These are phyloP conservation scores for Polyodon spathula DNA, from an alignment of 2,113 vertebrate species.

Conservation along the genomic window DNA sequence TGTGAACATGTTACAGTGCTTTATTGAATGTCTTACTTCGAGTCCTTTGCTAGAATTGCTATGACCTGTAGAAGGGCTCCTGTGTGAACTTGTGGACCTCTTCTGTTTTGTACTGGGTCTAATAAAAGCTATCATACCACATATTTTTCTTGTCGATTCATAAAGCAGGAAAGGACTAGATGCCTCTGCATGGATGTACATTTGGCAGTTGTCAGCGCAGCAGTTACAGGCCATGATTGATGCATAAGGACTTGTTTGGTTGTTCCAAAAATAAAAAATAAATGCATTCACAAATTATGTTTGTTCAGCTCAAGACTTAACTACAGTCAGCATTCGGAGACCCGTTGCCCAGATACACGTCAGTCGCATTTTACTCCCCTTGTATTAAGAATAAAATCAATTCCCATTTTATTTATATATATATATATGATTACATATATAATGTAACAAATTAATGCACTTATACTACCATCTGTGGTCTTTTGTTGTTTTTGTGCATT, in stretches of 20 bases:
- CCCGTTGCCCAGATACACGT: too few species aligned
- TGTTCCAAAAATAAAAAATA: constrained; percentile 13
- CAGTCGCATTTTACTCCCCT: too few species aligned
- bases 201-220: neutral
- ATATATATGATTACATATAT: too few species aligned
- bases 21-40: constrained; percentile 10
- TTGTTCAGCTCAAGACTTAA: too few species aligned
- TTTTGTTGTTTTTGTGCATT: too few species aligned
- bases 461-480: too few species aligned
- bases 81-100: constrained; percentile 4
- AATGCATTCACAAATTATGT: neutral
- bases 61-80: constrained; percentile 3
- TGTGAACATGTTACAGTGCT: constrained; percentile 11
- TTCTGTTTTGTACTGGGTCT: constrained; percentile 3
- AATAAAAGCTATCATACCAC: constrained; percentile 14
- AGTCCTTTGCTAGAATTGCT: constrained; percentile 17
- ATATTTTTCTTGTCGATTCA: constrained; percentile 13
- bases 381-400: too few species aligned
- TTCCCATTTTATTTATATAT: too few species aligned
- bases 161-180: neutral
- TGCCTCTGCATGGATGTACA: neutral
- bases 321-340: too few species aligned
- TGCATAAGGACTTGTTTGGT: constrained; percentile 2
- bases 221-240: constrained; percentile 5
- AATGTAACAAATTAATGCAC: too few species aligned